Evolutionary conservation across 2,888 invertebrate species (phyloP), one percentile per base, ranked within the genome.

Genomic region (Trichopoda pennipes): DNA sequence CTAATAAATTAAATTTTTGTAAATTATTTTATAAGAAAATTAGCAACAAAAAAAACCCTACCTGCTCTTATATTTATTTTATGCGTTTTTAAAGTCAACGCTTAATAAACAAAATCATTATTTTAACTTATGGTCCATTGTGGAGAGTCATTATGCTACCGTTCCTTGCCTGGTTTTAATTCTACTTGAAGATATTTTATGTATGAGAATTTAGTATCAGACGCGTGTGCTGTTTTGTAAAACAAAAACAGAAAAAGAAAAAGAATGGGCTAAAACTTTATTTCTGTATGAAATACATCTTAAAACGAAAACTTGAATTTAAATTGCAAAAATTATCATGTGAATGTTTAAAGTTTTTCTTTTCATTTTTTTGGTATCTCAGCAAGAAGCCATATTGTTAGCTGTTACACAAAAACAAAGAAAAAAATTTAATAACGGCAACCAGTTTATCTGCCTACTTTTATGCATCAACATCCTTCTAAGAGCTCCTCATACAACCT

Each of bases 71-170:
- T 68, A 73, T 68, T 56, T 80, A 69, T 74, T 74, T 72, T 63
- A 76, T 79, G 47, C 32, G 79, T 72, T 61, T 82, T 82, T 79
- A 79, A 78, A 82, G 79, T 79, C 82, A 82, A 82, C 79, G 79
- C 79, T 82, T 79, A 82, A 79, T 82, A 82, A 82, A 82, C 66
- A 79, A 79, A 82, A 79, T 68, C 75, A 79, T 82, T 82, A 82
- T 82, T 76, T 82, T 79, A 82, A 82, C 75, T 82, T 82, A 82
- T 82, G 79, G 63, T 72, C 75, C 79, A 82, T 82, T 82, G 82
- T 76, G 61, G 49, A 79, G 64, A 76, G 68, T 76, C 82, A 82
- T 82, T 82, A 82, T 79, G 82, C 82, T 82, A 82, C 82, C 72
- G 82, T 82, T 79, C 44, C 79, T 68, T 47, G 28, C 56, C 12